Evolutionary conservation across 2,797 vertebrate genomes (phyloP).

Genomic region (Numenius phaeopus): DNA sequence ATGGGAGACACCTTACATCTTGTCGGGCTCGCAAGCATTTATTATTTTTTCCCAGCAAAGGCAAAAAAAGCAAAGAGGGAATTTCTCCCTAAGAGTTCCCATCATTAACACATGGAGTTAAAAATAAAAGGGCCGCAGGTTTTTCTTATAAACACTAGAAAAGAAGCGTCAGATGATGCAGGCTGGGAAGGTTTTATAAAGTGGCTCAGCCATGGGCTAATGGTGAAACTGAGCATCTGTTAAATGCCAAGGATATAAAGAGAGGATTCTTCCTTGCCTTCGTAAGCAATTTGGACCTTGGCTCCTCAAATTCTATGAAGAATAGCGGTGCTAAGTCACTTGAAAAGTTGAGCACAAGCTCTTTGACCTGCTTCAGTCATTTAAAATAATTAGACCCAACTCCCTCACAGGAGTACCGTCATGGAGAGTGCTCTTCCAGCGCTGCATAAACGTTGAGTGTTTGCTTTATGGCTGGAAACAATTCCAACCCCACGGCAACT

Average conservation of each 20-base stretch:
- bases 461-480: slow-evolving; percentile 3
- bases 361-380: not conserved
- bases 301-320: not conserved
- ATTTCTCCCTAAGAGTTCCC: not conserved
- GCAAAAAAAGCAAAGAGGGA: not conserved
- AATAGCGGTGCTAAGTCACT: not conserved
- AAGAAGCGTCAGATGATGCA: not conserved
- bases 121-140: not conserved
- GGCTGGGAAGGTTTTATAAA: not conserved
- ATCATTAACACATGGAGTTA: not conserved
- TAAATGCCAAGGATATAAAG: not conserved
- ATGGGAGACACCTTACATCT: not conserved
- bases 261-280: not conserved
- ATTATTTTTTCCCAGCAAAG: not conserved
- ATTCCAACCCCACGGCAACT: not conserved
- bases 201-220: not conserved
- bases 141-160: not conserved
- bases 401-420: not conserved
- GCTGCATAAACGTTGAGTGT: not conserved
- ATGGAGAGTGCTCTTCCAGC: not conserved
- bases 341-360: not conserved
- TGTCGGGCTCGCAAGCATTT: not conserved
- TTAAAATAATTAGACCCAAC: not conserved
- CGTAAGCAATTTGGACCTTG: not conserved
- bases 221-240: not conserved